Evolutionary conservation across 1,140 invertebrate genomes (phyloP).

Genomic region (Mya arenaria): DNA sequence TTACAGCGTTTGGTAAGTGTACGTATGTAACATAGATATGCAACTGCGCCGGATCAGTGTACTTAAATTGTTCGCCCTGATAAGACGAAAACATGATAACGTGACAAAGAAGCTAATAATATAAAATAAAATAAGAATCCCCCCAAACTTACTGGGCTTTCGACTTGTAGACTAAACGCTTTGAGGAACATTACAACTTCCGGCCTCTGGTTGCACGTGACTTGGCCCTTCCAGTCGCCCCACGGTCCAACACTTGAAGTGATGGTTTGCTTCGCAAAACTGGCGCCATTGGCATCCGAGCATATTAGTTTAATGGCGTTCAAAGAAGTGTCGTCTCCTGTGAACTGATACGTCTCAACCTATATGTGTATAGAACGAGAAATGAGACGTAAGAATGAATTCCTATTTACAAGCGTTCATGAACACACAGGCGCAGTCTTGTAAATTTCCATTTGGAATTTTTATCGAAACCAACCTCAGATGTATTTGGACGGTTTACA

Average conservation of each 20-base stretch:
- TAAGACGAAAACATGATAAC: not conserved
- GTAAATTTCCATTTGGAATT: too few relatives aligned
- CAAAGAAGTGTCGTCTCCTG: constrained; percentile 2
- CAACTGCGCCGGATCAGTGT: not conserved
- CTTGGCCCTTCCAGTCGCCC: not conserved
- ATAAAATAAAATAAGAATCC: not conserved
- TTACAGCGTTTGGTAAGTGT: not conserved
- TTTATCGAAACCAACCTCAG: too few relatives aligned
- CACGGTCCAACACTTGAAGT: not conserved
- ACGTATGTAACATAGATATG: not conserved
- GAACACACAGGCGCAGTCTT: too few relatives aligned
- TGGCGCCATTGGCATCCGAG: not conserved
- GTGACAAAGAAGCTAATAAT: not conserved
- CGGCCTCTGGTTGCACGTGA: not conserved
- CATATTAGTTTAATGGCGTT: not conserved
- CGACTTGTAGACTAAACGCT: not conserved
- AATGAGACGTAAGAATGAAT: too few relatives aligned
- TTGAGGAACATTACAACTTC: not conserved
- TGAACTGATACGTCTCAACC: not conserved
- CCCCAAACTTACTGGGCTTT: not conserved
- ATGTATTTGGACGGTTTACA: too few relatives aligned
- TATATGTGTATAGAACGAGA: too few relatives aligned
- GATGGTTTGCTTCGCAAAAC: not conserved
- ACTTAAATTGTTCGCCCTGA: not conserved
- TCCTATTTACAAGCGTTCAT: too few relatives aligned